Conservation (phyloP, 2,797 vertebrate genomes). For the Chrosomus eos region DNA sequence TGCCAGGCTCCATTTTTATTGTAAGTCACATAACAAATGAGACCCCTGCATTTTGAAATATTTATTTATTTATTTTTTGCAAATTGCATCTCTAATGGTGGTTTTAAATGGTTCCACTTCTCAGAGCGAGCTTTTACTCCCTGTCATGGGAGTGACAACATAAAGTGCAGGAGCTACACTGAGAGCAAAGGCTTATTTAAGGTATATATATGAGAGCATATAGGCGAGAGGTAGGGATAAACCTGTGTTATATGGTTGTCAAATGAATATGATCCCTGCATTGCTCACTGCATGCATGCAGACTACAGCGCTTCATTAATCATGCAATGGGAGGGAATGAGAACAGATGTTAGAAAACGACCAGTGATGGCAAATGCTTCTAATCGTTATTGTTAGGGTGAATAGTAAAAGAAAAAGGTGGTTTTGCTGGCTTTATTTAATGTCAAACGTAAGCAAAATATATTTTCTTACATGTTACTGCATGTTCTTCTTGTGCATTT, state of each 20-base stretch:
- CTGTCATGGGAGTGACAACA: not conserved
- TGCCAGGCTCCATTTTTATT: not conserved
- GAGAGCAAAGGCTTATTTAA: not conserved
- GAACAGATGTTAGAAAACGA: conserved; percentile 3
- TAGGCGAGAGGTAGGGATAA: not conserved
- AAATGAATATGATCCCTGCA: not conserved
- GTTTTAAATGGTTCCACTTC: conserved; percentile 16
- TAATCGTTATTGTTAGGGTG: not conserved
- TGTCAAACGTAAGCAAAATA: not conserved
- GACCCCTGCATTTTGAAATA: conserved; percentile 12
- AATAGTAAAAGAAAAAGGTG: not conserved
- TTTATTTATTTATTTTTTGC: no score
- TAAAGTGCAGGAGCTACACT: not conserved
- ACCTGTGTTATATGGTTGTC: conserved; percentile 31
- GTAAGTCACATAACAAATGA: conserved; percentile 23
- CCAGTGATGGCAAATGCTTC: conserved; percentile 1
- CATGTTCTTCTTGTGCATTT: not conserved
- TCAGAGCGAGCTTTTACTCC: not conserved
- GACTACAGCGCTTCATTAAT: conserved; percentile 17
- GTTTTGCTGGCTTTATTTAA: conserved; percentile 6
- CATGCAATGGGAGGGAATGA: conserved; percentile 33
- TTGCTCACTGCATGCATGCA: conserved; percentile 6
- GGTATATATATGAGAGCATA: conserved; percentile 2
- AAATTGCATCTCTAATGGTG: conserved; percentile 11
- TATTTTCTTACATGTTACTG: not conserved